Evolutionary conservation across 1,140 invertebrate species (phyloP).

Genomic region (Glossosoma conforme): DNA sequence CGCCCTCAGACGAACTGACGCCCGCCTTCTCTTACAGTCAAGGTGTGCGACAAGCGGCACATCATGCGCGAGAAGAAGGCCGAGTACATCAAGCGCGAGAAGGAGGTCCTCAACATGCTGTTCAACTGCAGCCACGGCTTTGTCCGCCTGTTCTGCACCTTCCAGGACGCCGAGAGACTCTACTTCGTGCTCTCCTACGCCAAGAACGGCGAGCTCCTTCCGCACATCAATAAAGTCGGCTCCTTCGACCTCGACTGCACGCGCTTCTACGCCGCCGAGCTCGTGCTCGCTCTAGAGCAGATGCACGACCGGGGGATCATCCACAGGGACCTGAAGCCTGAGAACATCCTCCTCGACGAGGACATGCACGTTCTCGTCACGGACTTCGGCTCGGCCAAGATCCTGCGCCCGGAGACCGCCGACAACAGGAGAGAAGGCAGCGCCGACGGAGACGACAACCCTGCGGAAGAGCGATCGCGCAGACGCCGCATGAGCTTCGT

Average conservation of each 20-base stretch:
- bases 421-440: slow-evolving; percentile 30
- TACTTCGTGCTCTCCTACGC: slow-evolving; percentile 97
- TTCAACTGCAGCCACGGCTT: slow-evolving; percentile 72
- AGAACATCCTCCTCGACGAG: slow-evolving; percentile 86
- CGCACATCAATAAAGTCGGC: slow-evolving; percentile 86
- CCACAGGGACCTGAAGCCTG: slow-evolving; percentile 88
- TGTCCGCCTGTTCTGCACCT: slow-evolving; percentile 91
- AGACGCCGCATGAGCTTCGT: slow-evolving; percentile 84
- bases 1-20: too few relatives aligned
- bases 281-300: slow-evolving; percentile 87
- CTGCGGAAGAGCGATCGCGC: slow-evolving; percentile 39
- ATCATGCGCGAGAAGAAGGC: slow-evolving; percentile 91
- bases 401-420: slow-evolving; percentile 52
- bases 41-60: slow-evolving; percentile 91
- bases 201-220: slow-evolving; percentile 88
- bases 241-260: slow-evolving; percentile 86
- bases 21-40: slow-evolving; percentile 71
- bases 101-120: slow-evolving; percentile 79
- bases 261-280: slow-evolving; percentile 90
- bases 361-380: slow-evolving; percentile 96
- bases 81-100: slow-evolving; percentile 89
- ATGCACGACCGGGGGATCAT: slow-evolving; percentile 87
- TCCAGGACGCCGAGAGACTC: slow-evolving; percentile 88
- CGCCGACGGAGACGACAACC: slow-evolving; percentile 31
- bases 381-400: slow-evolving; percentile 96